Base-by-base conservation (phyloP, 2,888 invertebrate species). In the Fragum sueziense region DNA sequence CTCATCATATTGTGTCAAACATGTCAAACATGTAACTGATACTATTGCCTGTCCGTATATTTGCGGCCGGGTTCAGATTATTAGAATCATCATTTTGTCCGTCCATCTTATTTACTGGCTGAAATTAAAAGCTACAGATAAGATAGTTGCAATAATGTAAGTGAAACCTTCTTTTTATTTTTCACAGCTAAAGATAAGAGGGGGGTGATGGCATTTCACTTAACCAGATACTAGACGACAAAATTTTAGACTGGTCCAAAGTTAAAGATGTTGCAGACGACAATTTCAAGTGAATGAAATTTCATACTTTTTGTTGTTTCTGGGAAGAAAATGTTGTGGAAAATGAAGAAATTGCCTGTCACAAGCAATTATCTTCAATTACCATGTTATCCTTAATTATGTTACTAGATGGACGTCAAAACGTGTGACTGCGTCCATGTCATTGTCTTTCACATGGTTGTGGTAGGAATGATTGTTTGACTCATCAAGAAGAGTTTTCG, bases 11-110 rank as follows among this genome's bases (percentile, higher is more conserved):
- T n/a, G n/a, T n/a, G n/a, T n/a, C n/a, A n/a, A n/a, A n/a, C n/a
- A 41, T 20, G 25, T 65, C 65, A 41, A 65, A 65, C 41, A 37
- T 41, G 65, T 65, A 65, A 27, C 65, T 65, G 41, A 65, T 22
- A 22, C 65, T 65, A 41, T 41, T 65, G 37, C 65, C 65, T 37
- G 65, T 65, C 0, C 65, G 65, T 14, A 65, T 37, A 22, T 65
- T 34, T 4, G 41, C 41, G 37, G 65, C 22, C 14, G 65, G 41
- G 14, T 65, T 25, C 65, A 27, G 17, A 25, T 65, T 25, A 41
- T 14, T 57, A 2, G 6, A 22, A 27, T n/a, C 57, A 22, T 57
- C 57, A 4, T 25, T 25, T 6, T 57, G 25, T 57, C 25, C 57
- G 11, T 57, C 27, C 27, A 22, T 57, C n/a, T n/a, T n/a, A n/a